Evolutionary conservation across 2,888 invertebrate species (phyloP), one percentile per base, ranked within the genome.

Genomic region (Nematopogon swammerdamellus): DNA sequence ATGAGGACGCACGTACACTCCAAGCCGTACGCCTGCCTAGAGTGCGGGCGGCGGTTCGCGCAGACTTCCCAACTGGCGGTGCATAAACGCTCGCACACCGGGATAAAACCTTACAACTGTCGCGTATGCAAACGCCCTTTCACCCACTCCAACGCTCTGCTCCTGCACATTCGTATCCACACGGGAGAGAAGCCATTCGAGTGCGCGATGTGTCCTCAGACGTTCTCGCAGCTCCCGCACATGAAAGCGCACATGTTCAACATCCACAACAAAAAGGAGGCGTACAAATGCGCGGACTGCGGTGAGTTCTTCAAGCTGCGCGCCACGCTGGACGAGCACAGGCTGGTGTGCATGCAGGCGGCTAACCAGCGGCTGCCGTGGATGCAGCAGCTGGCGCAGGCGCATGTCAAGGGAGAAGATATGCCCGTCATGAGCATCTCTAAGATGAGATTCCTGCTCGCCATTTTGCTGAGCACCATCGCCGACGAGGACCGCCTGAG

Each of bases 171-270:
- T 10, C 80, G 92, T 44, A 82, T 89, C 14, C 92, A 92, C 62
- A 92, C 92, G 0, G 93, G 93, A 0, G 93, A 93, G 64, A 89
- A 91, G 59, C 93, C 93, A 0, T 92, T 92, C 64, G 81, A 61
- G 17, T 89, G 88, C 61, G 74, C 84, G 14, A 71, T 88, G 58
- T 91, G 91, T 60, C 85, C 85, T 36, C 82, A 86, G 36, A 85
- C 86, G 1, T 92, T 92, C 65, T 87, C 90, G 0, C 93, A 93
- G 63, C 68, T 93, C 50, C 91, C 93, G 0, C 93, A 93, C 62
- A 84, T 93, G 68, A 93, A 93, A 68, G 90, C 92, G 53, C 93
- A 94, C 65, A 91, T 94, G 91, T 82, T 85, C 53, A 89, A 89
- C 59, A 91, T 93, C 49, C 93, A 93, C 65, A 88, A 89, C 25